These are phyloP conservation scores for Yasuhikotakia modesta DNA, from an alignment of 2,797 vertebrate species.

Conservation along the genomic window DNA sequence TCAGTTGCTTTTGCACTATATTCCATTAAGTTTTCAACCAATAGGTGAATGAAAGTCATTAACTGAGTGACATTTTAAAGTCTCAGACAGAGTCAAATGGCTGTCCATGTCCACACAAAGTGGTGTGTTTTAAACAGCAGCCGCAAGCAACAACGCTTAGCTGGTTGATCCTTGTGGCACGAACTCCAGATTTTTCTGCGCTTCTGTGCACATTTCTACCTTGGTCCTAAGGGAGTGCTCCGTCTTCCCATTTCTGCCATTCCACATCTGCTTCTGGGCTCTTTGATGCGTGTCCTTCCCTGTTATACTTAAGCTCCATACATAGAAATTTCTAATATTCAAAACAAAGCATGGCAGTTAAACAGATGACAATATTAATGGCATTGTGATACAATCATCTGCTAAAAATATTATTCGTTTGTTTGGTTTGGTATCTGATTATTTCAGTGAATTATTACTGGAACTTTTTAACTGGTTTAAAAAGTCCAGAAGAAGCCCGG, in stretches of 20 bases:
- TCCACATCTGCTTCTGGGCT: conserved; percentile 65
- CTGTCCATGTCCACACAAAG: conserved; percentile 17
- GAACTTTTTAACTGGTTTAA: neutral
- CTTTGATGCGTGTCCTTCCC: conserved; percentile 48
- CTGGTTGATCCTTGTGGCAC: conserved; percentile 42
- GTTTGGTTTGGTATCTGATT: neutral
- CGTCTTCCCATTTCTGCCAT: conserved; percentile 58
- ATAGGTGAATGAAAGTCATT: too few species aligned
- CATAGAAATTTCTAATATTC: conserved; percentile 22
- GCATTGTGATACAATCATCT: neutral
- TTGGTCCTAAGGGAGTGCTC: conserved; percentile 52
- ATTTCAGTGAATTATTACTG: conserved; percentile 1
- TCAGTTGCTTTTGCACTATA: too few species aligned
- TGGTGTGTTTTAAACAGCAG: conserved; percentile 4
- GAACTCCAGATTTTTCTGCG: conserved; percentile 50
- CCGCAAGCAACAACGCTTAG: conserved; percentile 26
- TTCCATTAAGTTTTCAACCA: too few species aligned
- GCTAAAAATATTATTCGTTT: neutral
- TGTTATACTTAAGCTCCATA: conserved; percentile 44
- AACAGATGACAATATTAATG: neutral
- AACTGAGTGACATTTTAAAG: too few species aligned
- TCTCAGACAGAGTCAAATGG: neutral
- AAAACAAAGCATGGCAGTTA: conserved; percentile 26
- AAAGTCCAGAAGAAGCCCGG: neutral
- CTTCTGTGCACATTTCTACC: conserved; percentile 64